A percentile compares a stretch with the other conserved stretches of the same genome.
Conservation (phyloP, 2,888 invertebrate genomes). For the Melipona bicolor region DNA sequence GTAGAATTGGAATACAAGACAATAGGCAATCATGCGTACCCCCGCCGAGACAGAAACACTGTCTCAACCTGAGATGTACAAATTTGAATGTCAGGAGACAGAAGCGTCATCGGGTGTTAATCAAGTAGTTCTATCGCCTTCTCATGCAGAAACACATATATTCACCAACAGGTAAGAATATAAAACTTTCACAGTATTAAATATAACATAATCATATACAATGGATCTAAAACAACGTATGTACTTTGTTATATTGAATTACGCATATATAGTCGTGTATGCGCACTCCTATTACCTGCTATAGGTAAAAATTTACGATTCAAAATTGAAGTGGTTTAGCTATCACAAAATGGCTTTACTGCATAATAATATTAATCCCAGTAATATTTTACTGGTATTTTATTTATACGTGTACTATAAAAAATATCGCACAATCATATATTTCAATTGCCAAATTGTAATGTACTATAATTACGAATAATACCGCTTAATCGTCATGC, state of each 20-base stretch:
- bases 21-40: conserved; percentile 75
- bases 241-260: neutral
- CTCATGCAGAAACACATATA: conserved; percentile 78
- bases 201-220: neutral
- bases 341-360: neutral
- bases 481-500: conserved; percentile 25
- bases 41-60: conserved; percentile 79
- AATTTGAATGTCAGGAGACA: conserved; percentile 74
- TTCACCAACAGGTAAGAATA: conserved; percentile 80
- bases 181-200: neutral
- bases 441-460: neutral
- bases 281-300: conserved; percentile 14
- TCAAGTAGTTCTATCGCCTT: conserved; percentile 76
- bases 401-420: neutral
- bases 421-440: neutral
- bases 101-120: conserved; percentile 71
- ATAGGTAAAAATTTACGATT: conserved; percentile 2
- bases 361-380: neutral
- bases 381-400: neutral
- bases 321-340: neutral
- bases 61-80: conserved; percentile 77
- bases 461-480: neutral
- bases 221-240: conserved; percentile 22
- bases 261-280: conserved; percentile 30
- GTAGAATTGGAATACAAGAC: conserved; percentile 43